These are phyloP conservation scores for Axea sp. DNA, from an alignment of 2,888 invertebrate species.

Conservation along the genomic window DNA sequence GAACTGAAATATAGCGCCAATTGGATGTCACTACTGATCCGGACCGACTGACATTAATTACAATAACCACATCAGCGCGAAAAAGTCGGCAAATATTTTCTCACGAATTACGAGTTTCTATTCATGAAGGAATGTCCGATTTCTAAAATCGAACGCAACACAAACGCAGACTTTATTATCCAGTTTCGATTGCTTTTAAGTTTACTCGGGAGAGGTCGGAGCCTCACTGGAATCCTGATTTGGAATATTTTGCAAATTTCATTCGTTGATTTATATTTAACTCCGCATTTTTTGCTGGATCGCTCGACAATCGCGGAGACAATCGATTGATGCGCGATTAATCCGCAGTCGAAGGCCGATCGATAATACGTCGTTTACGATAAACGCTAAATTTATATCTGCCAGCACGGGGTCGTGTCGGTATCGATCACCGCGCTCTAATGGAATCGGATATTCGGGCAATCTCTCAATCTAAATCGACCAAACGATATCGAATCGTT, in stretches of 20 bases:
- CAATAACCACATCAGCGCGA: slow-evolving; percentile 37
- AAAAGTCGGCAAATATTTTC: slow-evolving; percentile 41
- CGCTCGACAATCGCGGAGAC: slow-evolving; percentile 11
- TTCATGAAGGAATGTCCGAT: not conserved
- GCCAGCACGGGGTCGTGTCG: slow-evolving; percentile 61
- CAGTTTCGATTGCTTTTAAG: no score
- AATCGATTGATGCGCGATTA: slow-evolving; percentile 47
- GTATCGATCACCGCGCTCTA: slow-evolving; percentile 66
- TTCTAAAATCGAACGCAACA: no score
- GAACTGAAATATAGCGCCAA: slow-evolving; percentile 44
- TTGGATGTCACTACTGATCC: slow-evolving; percentile 40
- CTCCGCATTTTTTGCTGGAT: no score
- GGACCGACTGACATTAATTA: slow-evolving; percentile 37
- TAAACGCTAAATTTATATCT: slow-evolving; percentile 67
- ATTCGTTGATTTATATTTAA: no score
- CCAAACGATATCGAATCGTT: slow-evolving; percentile 70
- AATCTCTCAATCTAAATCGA: slow-evolving; percentile 78
- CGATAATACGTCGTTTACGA: slow-evolving; percentile 62
- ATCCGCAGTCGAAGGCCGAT: slow-evolving; percentile 32
- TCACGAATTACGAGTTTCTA: slow-evolving; percentile 17
- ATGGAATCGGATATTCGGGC: slow-evolving; percentile 66
- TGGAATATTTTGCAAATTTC: no score
- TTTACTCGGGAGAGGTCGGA: no score
- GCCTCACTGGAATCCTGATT: no score
- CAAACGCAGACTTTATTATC: no score